Percentiles rank a stretch among this genome's conserved stretches.
These are phyloP conservation scores for Turritopsis dohrnii DNA, from an alignment of 30 jellyfish, hydroid and myxozoan species.

Conservation along the genomic window DNA sequence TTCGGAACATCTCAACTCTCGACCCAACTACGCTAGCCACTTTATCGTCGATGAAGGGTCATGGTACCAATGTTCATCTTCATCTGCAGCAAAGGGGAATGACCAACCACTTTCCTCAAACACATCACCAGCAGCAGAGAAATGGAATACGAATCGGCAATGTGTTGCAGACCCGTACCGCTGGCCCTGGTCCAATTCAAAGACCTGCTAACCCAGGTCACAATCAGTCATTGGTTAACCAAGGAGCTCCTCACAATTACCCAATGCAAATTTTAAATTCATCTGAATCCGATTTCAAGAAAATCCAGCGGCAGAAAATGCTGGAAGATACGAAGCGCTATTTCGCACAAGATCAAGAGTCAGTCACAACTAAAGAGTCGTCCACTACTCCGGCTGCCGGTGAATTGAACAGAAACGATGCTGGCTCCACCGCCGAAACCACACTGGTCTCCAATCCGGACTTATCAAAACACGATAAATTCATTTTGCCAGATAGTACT, in stretches of 20 bases:
- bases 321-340: constrained; percentile 76
- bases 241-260: not conserved
- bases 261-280: constrained; percentile 9
- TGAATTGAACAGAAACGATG: not conserved
- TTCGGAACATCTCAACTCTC: not conserved
- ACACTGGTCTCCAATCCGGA: not conserved
- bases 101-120: not conserved
- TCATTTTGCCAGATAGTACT: constrained; percentile 20
- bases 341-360: constrained; percentile 51
- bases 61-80: not conserved
- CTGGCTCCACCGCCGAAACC: constrained; percentile 26
- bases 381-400: too few species aligned
- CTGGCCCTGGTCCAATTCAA: constrained; percentile 39
- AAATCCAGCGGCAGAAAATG: constrained; percentile 90
- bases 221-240: constrained; percentile 3
- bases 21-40: not conserved
- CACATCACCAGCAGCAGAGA: not conserved
- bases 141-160: not conserved
- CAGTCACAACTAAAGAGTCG: not conserved
- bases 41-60: too few species aligned
- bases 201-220: constrained; percentile 28
- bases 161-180: not conserved
- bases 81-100: not conserved
- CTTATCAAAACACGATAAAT: constrained; percentile 28
- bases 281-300: constrained; percentile 45